phyloP scores from a whole-genome alignment of 2,888 invertebrate genomes.

The Pseudanteris insignis region DNA sequence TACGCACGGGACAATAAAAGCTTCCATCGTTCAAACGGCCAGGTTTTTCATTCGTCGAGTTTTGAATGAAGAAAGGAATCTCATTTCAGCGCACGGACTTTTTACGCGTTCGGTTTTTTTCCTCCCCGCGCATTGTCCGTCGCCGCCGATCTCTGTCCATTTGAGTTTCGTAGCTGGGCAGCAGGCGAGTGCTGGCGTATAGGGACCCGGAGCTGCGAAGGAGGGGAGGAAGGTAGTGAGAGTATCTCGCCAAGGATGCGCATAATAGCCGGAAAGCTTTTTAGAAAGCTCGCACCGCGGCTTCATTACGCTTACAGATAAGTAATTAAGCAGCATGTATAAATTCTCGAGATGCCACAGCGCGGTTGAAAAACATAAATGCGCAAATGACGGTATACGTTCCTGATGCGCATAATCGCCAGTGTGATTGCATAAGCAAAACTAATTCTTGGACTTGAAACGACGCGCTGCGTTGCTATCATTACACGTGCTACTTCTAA shows the following conservation, averaged over 20 bases:
- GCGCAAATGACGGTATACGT: constrained; percentile 28
- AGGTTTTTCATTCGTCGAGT: no score
- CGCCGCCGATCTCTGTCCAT: constrained; percentile 33
- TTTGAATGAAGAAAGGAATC: no score
- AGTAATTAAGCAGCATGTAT: constrained; percentile 51
- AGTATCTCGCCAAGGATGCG: constrained; percentile 52
- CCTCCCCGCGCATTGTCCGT: constrained; percentile 15
- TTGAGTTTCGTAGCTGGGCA: constrained; percentile 48
- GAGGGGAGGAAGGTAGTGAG: no score
- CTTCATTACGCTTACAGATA: constrained; percentile 47
- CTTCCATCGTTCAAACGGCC: no score
- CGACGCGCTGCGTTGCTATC: constrained; percentile 14
- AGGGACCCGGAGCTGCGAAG: no score
- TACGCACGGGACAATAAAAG: no score
- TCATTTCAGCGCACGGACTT: no score
- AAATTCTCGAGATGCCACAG: constrained; percentile 32
- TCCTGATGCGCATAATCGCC: constrained; percentile 34
- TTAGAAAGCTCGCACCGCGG: constrained; percentile 35
- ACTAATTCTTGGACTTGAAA: constrained; percentile 31
- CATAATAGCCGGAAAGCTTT: constrained; percentile 49
- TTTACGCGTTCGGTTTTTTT: no score
- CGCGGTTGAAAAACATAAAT: constrained; percentile 29
- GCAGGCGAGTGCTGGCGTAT: no score
- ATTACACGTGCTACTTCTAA: constrained; percentile 20
- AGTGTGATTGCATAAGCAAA: constrained; percentile 36